Evolutionary conservation across 1,140 invertebrate species (phyloP), one percentile per base, ranked within the genome.

Genomic region (Acromyrmex charruanus): DNA sequence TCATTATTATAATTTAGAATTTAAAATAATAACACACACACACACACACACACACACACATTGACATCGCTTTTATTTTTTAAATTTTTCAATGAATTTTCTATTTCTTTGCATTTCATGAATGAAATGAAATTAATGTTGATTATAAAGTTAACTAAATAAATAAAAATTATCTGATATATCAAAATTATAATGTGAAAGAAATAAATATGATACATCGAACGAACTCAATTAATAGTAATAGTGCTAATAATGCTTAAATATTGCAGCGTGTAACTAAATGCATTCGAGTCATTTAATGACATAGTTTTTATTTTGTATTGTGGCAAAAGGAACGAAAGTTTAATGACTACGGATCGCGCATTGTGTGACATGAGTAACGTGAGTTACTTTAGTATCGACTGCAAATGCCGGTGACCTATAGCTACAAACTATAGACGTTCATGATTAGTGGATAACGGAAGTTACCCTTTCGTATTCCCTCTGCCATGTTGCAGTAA

Each of bases 371-470:
- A 28, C 28, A 53, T 28, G 49, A 65, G 14, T 55, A 68, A 63
- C 61, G 66, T 31, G 69, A 86, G 72, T 86, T 35, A 31, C 31
- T 31, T 58, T 63, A 63, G 71, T 75, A 87, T 75, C 53, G 68
- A 86, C 65, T 61, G 51, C 72, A 28, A 85, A 77, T 55, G 18
- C n/a, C 74, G 35, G 16, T 28, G 75, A 85, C 31, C 49, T 28
- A 53, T 49, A 55, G 72, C 14, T 55, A 53, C 16, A 59, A 28
- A 10, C 72, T 89, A 85, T 85, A 89, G 72, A 16, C 35, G 31
- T 77, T 71, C 69, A 35, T 82, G 87, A 86, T 89, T 88, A 68
- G 63, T 59, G 55, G 63, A 88, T 86, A 89, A 88, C 51, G 63
- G 31, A n/a, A 77, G 55, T 25, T 53, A 21, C 3, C 49, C 14